Evolutionary conservation across 2,113 vertebrate genomes (phyloP), one percentile per base, ranked within the genome.

Genomic region (Limnothrissa miodon): DNA sequence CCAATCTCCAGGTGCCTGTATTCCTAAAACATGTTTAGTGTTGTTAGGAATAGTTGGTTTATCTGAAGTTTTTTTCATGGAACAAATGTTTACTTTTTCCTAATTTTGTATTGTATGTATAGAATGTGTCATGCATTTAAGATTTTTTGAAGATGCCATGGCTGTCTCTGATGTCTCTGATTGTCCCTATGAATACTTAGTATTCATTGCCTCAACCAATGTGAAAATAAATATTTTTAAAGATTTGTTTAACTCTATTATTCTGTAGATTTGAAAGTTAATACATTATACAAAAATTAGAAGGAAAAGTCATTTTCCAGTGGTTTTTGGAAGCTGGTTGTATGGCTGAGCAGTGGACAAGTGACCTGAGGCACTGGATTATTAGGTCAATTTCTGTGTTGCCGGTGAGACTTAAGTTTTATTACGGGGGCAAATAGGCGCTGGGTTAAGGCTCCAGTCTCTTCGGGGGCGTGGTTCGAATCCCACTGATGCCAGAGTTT

Each of bases 311-410:
- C n/a, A n/a, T n/a, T n/a, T n/a, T n/a, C n/a, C n/a, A n/a, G n/a
- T n/a, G n/a, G n/a, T 42, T 42, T 42, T 42, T 42, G 42, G 6
- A 42, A n/a, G n/a, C n/a, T 1, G 92, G 93, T 93, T 94, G 95
- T 91, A 94, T 96, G 95, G 95, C 95, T 94, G 95, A 96, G 95
- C 95, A 95, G 95, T 96, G 95, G n/a, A n/a, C n/a, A n/a, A n/a
- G n/a, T n/a, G n/a, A n/a, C n/a, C n/a, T n/a, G n/a, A n/a, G n/a
- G n/a, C n/a, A n/a, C n/a, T n/a, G n/a, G n/a, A n/a, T n/a, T n/a
- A n/a, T n/a, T n/a, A n/a, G n/a, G n/a, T n/a, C n/a, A n/a, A n/a
- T n/a, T n/a, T n/a, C n/a, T n/a, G n/a, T n/a, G n/a, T n/a, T n/a
- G n/a, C n/a, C n/a, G n/a, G n/a, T n/a, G n/a, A n/a, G n/a, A n/a